Percentiles rank a stretch among this genome's conserved stretches.
phyloP scores from a whole-genome alignment of 2,888 invertebrate species.

The Eupeodes latifasciatus region DNA sequence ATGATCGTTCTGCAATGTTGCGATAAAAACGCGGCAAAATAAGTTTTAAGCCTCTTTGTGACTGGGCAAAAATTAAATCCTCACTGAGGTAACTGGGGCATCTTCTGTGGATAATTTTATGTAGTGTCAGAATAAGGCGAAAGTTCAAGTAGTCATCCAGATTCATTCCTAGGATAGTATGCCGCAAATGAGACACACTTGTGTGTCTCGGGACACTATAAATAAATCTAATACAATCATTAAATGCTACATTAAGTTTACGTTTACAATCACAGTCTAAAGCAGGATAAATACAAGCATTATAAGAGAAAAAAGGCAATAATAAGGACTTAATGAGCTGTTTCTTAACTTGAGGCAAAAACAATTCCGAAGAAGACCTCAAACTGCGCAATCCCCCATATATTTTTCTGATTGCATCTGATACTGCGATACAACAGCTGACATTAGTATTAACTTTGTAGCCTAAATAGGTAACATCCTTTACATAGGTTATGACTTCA shows the following conservation, averaged over 20 bases:
- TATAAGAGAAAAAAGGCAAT: neutral
- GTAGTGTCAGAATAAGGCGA: neutral
- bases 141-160: neutral
- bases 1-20: no score
- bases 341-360: no score
- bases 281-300: neutral
- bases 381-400: no score
- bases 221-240: neutral
- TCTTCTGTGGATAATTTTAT: neutral
- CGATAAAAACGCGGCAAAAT: no score
- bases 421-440: no score
- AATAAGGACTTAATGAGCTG: neutral
- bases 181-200: neutral
- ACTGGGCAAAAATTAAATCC: neutral
- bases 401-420: no score
- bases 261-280: neutral
- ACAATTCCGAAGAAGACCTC: no score
- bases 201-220: neutral
- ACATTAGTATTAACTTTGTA: neutral
- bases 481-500: neutral
- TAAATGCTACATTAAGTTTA: constrained; percentile 2
- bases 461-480: neutral
- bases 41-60: neutral
- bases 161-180: neutral
- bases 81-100: neutral